phyloP scores from a whole-genome alignment of 2,113 vertebrate species.

The Narcine bancroftii region DNA sequence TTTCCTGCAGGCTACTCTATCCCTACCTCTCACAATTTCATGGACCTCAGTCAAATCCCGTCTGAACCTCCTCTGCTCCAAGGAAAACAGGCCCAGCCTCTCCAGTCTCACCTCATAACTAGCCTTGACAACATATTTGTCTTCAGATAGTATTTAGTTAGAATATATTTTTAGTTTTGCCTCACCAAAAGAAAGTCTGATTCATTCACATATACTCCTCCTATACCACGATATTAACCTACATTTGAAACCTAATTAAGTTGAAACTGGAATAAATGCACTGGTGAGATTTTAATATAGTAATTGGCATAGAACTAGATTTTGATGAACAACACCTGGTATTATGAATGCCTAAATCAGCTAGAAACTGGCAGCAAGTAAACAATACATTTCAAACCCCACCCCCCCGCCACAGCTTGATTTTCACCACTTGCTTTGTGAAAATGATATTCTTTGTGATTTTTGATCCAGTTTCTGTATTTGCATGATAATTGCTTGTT shows the following conservation, averaged over 20 bases:
- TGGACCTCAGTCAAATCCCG: no score
- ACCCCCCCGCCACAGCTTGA: not conserved
- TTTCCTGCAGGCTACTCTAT: no score
- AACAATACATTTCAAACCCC: not conserved
- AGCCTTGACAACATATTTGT: no score
- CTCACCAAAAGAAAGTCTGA: not conserved
- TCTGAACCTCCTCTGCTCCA: no score
- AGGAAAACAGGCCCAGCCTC: no score
- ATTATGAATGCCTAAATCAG: not conserved
- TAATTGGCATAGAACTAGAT: not conserved
- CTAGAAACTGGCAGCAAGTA: not conserved
- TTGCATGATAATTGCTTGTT: not conserved
- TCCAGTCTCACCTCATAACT: no score
- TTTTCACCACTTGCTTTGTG: not conserved
- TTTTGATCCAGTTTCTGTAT: not conserved
- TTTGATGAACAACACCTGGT: not conserved
- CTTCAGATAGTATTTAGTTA: not conserved
- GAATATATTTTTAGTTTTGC: not conserved
- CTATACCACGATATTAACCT: not conserved
- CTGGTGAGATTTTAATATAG: not conserved
- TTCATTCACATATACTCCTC: not conserved
- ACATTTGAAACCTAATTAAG: not conserved
- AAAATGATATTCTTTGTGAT: not conserved
- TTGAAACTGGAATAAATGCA: not conserved
- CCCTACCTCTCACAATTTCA: no score